Base-by-base conservation (phyloP, 1,140 invertebrate species). In the Drosophila jambulina region DNA sequence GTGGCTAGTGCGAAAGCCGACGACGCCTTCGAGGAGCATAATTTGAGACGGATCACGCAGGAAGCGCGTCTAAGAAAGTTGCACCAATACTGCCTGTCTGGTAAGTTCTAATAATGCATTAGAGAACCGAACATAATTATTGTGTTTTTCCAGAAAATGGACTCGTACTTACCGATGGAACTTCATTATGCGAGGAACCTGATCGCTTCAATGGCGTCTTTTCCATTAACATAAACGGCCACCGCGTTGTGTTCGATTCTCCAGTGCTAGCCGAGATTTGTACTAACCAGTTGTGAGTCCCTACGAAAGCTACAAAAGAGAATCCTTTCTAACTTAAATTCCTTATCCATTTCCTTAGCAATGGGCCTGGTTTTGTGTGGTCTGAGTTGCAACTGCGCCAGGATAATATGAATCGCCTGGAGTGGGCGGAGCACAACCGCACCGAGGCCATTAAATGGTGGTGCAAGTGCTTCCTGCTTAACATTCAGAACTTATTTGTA, bases 361-460 rank as follows among this genome's bases (percentile, higher is more conserved):
- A 17, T 34, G 60, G 10, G 4, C 19, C 17, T 10, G 13, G 23
- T 0, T 46, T 19, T 7, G 27, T 9, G 0, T 83, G 70, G 43
- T 32, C 70, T 1, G 80, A 87, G 3, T 29, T 87, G n/a, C 27
- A 74, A n/a, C 3, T 87, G 19, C 80, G 83, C 0, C 19, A 12
- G 29, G 49, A 60, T 19, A 64, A 45, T 9, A 87, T 87, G 83
- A 88, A 9, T 15, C 57, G 64, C 5, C 1, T 4, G 6, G 84
- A 87, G 25, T 87, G 80, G 84, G 1, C n/a, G 4, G n/a, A 4
- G 0, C 68, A 88, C 34, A 60, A 74, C 29, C 61, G 48, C 1
- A 36, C 29, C 9, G 64, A 78, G 3, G 57, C 29, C 5, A 40
- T 84, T 7, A 70, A 78, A 23, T 87, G 84, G 83, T 87, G 83